Percentiles rank a stretch among this genome's conserved stretches.
Conservation (phyloP, 2,888 invertebrate species). For the Helleia helle region DNA sequence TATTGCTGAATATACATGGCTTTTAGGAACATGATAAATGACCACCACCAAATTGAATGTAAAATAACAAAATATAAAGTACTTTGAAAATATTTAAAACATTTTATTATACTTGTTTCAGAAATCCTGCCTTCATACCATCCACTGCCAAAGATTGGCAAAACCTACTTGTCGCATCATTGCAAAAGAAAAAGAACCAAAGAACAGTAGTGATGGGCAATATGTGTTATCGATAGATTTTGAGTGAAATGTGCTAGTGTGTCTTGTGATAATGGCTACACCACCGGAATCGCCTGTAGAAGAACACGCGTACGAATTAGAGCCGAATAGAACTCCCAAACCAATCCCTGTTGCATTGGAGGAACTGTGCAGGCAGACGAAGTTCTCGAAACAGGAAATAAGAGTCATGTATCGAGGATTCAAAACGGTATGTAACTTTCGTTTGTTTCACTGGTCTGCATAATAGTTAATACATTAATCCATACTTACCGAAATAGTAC, state of each 20-base stretch:
- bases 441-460: background rate
- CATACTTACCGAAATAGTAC: too few relatives aligned
- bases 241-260: conserved; percentile 7
- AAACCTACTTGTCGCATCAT: background rate
- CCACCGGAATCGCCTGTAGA: conserved; percentile 91
- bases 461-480: too few relatives aligned
- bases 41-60: too few relatives aligned
- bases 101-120: conserved; percentile 32
- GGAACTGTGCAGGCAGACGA: conserved; percentile 92
- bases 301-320: conserved; percentile 89
- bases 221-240: conserved; percentile 2
- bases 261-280: conserved; percentile 78
- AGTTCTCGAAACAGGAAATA: conserved; percentile 96
- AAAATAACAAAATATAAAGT: too few relatives aligned
- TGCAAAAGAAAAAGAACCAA: conserved; percentile 3
- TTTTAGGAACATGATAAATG: too few relatives aligned
- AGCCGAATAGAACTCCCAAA: conserved; percentile 84
- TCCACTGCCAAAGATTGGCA: conserved; percentile 22
- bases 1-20: too few relatives aligned
- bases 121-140: conserved; percentile 37
- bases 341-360: conserved; percentile 90
- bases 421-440: conserved; percentile 83
- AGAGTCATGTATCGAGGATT: conserved; percentile 98
- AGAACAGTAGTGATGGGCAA: background rate
- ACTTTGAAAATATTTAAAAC: too few relatives aligned